A percentile compares a stretch with the other conserved stretches of the same genome.
Evolutionary conservation across 2,888 invertebrate genomes (phyloP).

Genomic region (Pyralis farinalis): DNA sequence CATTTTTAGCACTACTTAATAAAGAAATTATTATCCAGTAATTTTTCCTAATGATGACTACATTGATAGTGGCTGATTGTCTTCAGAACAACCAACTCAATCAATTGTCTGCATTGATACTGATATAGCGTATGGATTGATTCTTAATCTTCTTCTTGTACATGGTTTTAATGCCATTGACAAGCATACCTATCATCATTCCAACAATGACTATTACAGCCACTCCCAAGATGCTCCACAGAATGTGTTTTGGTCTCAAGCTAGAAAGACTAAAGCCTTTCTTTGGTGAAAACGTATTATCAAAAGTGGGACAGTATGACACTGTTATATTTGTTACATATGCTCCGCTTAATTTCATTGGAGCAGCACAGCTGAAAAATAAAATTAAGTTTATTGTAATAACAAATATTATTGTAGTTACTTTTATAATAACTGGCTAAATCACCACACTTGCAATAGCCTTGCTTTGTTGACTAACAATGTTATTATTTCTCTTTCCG

Average conservation of each 20-base stretch:
- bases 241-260: constrained; percentile 61
- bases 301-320: constrained; percentile 61
- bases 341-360: constrained; percentile 60
- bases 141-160: constrained; percentile 54
- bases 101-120: constrained; percentile 35
- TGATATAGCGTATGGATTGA: constrained; percentile 62
- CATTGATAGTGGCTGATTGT: constrained; percentile 50
- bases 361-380: constrained; percentile 68
- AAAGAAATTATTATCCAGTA: constrained; percentile 1
- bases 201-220: constrained; percentile 55
- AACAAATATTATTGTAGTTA: background rate
- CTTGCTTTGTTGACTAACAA: no score
- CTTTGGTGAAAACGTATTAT: constrained; percentile 45
- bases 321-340: constrained; percentile 63
- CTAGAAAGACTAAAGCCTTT: constrained; percentile 46
- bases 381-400: constrained; percentile 10
- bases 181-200: constrained; percentile 58
- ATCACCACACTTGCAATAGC: no score
- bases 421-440: no score
- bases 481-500: background rate
- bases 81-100: no score
- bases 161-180: constrained; percentile 53
- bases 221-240: constrained; percentile 70
- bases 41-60: background rate
- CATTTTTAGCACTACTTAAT: constrained; percentile 13